Evolutionary conservation across 1,140 invertebrate genomes (phyloP).

Genomic region (Cyrtorhinus lividipennis): DNA sequence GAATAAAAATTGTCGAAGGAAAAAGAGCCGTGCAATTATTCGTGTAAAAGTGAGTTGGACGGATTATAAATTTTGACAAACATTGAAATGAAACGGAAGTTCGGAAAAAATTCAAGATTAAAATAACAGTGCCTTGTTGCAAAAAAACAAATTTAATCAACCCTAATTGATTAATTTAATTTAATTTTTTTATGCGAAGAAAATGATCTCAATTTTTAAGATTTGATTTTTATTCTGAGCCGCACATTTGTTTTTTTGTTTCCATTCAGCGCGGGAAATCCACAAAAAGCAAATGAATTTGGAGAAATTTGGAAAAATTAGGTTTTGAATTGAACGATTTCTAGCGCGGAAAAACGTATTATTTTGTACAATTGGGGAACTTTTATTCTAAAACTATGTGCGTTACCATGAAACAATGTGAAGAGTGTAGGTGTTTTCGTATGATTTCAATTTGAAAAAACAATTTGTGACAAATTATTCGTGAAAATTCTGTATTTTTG

Average conservation of each 20-base stretch:
- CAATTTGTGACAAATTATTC: background rate
- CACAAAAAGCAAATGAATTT: background rate
- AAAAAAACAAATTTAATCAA: background rate
- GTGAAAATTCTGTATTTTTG: background rate
- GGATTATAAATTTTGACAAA: conserved; percentile 10
- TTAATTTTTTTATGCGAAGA: background rate
- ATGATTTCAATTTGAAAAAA: background rate
- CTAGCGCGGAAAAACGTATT: background rate
- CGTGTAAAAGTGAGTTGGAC: conserved; percentile 15
- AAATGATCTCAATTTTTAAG: background rate
- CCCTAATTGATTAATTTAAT: no score
- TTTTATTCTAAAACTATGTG: conserved; percentile 1
- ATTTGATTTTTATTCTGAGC: background rate
- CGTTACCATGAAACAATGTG: conserved; percentile 4
- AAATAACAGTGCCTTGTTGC: background rate
- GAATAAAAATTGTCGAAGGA: background rate
- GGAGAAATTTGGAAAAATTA: no score
- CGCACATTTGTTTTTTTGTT: background rate
- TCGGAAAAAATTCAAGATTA: no score
- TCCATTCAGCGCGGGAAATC: background rate
- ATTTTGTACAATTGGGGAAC: background rate
- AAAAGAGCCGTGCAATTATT: background rate
- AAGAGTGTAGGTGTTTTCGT: conserved; percentile 5
- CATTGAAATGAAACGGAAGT: no score
- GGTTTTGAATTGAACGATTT: no score